These are phyloP conservation scores for Mylabris sibirica DNA, from an alignment of 2,888 invertebrate species.

Conservation along the genomic window DNA sequence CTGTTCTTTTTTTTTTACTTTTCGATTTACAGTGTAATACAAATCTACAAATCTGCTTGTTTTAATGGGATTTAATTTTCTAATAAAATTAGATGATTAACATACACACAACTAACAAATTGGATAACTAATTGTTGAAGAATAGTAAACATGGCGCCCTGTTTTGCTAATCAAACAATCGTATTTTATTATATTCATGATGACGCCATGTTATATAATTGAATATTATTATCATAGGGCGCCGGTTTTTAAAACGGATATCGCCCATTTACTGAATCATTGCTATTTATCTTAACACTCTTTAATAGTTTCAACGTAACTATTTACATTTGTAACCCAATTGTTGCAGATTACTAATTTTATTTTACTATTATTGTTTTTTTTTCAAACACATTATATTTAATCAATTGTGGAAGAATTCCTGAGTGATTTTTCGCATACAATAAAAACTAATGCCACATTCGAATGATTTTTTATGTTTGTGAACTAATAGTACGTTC, in stretches of 20 bases:
- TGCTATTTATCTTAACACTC: conserved; percentile 13
- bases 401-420: not conserved
- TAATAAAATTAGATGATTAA: conserved; percentile 30
- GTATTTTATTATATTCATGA: no score
- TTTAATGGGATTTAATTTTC: conserved; percentile 10
- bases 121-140: conserved; percentile 30
- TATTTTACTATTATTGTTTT: not conserved
- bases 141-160: conserved; percentile 38
- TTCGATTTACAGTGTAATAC: conserved; percentile 20
- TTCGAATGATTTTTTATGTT: not conserved
- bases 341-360: conserved; percentile 1
- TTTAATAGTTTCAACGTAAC: conserved; percentile 16
- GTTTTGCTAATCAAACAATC: conserved; percentile 31
- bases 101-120: conserved; percentile 22
- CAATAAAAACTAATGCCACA: not conserved
- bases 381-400: not conserved
- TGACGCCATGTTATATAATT: conserved; percentile 35
- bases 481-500: conserved; percentile 29
- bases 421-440: conserved; percentile 5
- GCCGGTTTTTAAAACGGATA: conserved; percentile 40
- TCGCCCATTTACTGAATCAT: conserved; percentile 34
- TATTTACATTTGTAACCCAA: not conserved
- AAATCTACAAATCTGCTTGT: conserved; percentile 11
- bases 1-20: conserved; percentile 10
- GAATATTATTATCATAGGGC: conserved; percentile 35